phyloP scores from a whole-genome alignment of 2,797 vertebrate genomes.

The Gymnoscopelus microlampas region DNA sequence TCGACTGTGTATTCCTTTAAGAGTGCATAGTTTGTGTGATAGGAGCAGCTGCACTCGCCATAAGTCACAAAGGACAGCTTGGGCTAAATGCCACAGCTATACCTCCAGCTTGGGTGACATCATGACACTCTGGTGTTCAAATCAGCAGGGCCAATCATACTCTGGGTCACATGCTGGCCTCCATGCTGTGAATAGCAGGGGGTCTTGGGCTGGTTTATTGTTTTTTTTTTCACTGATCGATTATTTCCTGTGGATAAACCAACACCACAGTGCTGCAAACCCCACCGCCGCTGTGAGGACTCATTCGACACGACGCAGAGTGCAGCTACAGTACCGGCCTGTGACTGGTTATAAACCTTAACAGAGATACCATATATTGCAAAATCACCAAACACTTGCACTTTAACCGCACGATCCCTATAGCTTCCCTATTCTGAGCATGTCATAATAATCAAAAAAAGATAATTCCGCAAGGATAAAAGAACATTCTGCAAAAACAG shows the following conservation, averaged over 20 bases:
- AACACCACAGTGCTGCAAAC: constrained; percentile 57
- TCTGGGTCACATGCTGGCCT: constrained; percentile 66
- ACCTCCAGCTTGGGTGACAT: constrained; percentile 44
- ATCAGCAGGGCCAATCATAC: constrained; percentile 70
- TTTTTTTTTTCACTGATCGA: constrained; percentile 77
- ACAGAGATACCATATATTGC: constrained; percentile 20
- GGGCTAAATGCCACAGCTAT: no score
- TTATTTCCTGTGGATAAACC: constrained; percentile 71
- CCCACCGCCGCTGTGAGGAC: constrained; percentile 70
- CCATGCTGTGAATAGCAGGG: constrained; percentile 63
- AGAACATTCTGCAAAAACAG: no score
- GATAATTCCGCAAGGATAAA: no score
- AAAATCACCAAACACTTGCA: no score
- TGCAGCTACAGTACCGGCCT: constrained; percentile 9
- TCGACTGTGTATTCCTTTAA: no score
- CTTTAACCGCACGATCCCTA: no score
- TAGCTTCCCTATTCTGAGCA: no score
- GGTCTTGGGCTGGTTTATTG: constrained; percentile 66
- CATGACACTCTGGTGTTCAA: constrained; percentile 53
- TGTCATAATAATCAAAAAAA: no score
- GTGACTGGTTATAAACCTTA: constrained; percentile 23
- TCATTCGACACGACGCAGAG: constrained; percentile 56
- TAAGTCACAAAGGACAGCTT: no score
- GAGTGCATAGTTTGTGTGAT: no score
- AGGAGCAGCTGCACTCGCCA: no score